Evolutionary conservation across 2,797 vertebrate species (phyloP).

Genomic region (Lagocephalus sceleratus): DNA sequence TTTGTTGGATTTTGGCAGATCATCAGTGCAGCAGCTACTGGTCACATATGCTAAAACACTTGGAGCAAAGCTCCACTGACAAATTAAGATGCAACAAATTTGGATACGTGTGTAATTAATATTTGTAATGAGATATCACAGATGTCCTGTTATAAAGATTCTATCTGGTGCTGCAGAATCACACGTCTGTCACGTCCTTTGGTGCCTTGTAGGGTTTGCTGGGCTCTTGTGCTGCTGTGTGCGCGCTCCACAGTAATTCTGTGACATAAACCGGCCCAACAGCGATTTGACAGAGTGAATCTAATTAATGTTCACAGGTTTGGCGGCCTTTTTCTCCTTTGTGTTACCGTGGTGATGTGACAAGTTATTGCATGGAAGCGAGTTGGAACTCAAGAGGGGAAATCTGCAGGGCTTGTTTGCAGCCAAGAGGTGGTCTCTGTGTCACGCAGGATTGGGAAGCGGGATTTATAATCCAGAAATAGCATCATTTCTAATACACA

Average conservation of each 20-base stretch:
- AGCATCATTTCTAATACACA: slow-evolving; percentile 25
- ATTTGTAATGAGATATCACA: background rate
- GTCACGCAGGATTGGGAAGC: slow-evolving; percentile 4
- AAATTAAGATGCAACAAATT: background rate
- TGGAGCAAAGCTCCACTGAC: background rate
- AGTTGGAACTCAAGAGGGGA: slow-evolving; percentile 7
- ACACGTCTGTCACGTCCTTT: background rate
- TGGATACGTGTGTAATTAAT: too few species aligned
- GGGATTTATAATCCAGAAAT: slow-evolving; percentile 29
- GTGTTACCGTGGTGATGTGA: background rate
- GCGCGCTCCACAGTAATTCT: too few species aligned
- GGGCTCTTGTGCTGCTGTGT: too few species aligned
- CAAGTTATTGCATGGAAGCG: slow-evolving; percentile 14
- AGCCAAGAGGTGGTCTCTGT: slow-evolving; percentile 14
- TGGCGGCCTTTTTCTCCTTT: slow-evolving; percentile 11
- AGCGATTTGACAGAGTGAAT: slow-evolving; percentile 14
- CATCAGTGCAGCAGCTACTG: slow-evolving; percentile 4
- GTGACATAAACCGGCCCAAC: background rate
- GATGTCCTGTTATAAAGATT: background rate
- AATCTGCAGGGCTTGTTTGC: slow-evolving; percentile 24
- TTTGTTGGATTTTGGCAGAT: slow-evolving; percentile 22
- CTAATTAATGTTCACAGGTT: slow-evolving; percentile 23
- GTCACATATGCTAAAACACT: background rate
- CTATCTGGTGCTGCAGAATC: background rate
- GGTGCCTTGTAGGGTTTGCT: background rate